Base-by-base conservation (phyloP, 1,140 invertebrate genomes). In the Solenopsis invicta region DNA sequence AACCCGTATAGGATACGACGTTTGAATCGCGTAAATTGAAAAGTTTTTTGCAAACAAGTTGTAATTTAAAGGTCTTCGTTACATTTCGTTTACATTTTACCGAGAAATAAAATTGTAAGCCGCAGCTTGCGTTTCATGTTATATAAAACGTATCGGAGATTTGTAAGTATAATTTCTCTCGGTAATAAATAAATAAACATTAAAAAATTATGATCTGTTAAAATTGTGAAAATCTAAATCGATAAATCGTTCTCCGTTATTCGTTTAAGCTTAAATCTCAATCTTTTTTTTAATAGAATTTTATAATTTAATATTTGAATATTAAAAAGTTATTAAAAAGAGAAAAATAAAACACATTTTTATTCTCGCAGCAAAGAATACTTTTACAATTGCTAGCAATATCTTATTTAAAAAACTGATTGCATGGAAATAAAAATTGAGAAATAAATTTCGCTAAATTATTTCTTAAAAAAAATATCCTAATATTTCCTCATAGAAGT, bases 21-120 rank as follows among this genome's bases (percentile, higher is more conserved):
- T 48, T 61, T 24, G 29, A 59, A 61, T 67, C 29, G 21, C 12
- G 56, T 34, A 56, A 86, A 88, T 90, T 82, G 54, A 21, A 29
- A 50, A 18, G 37, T 29, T 87, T 76, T 81, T 71, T 45, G 4
- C n/a, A 41, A 71, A 76, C 3, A 77, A 66, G 12, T n/a, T 6
- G 4, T 81, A 56, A 80, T 88, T 54, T 80, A 4, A 18, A 74
- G 41, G 9, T 29, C 24, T 84, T 75, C 45, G 8, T 54, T 81
- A 59, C 18, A 59, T 64, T 34, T 62, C 21, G 9, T 24, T 29
- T 29, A 29, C 29, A 29, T 29, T 29, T 29, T 29, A 29, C 29
- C 48, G 24, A 41, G 41, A n/a, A n/a, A 48, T 48, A 77, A 64
- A 18, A 24, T 41, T 10, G 13, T 54, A 37, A 48, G 12, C 13